Evolutionary conservation across 2,888 invertebrate genomes (phyloP), one percentile per base, ranked within the genome.

Genomic region (Fissipunctia ypsillon): DNA sequence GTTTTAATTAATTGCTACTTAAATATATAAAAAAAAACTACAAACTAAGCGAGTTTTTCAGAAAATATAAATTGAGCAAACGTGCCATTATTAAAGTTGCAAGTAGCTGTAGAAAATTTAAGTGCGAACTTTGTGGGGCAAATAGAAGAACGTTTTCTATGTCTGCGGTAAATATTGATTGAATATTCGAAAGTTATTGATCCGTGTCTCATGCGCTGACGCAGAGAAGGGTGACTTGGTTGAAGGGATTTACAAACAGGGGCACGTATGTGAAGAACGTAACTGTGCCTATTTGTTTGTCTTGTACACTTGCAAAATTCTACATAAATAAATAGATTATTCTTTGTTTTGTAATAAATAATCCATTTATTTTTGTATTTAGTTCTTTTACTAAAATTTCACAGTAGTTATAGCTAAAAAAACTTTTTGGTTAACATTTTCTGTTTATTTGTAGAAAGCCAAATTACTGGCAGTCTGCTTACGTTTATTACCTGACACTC

Each of bases 171-270:
- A 35, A n/a, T 38, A 35, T 38, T n/a, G n/a, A n/a, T n/a, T n/a
- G n/a, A n/a, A n/a, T n/a, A n/a, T n/a, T 77, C n/a, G 22, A 48
- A 52, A 80, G 35, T 50, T 22, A 57, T 50, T 80, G 57, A 59
- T 63, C 25, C 76, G 31, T 81, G 22, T 31, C 63, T 22, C 35
- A 7, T 43, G 38, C 19, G 16, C 4, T 41, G 38, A 28, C 57
- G 38, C 14, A 52, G 38, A 48, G 7, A 50, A 56, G 38, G 52
- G 76, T 25, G 57, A 64, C 25, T 64, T 75, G 76, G n/a, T 64
- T 59, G 76, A 81, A 74, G 14, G 63, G 38, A 64, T 81, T 80
- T 25, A 64, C 38, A 45, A 74, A 75, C 50, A 57, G 28, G 28
- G 31, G 48, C 9, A 6, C 43, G n/a, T n/a, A 19, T 35, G 16